Evolutionary conservation across 2,797 vertebrate genomes (phyloP), one percentile per base, ranked within the genome.

Genomic region (Coluber constrictor): DNA sequence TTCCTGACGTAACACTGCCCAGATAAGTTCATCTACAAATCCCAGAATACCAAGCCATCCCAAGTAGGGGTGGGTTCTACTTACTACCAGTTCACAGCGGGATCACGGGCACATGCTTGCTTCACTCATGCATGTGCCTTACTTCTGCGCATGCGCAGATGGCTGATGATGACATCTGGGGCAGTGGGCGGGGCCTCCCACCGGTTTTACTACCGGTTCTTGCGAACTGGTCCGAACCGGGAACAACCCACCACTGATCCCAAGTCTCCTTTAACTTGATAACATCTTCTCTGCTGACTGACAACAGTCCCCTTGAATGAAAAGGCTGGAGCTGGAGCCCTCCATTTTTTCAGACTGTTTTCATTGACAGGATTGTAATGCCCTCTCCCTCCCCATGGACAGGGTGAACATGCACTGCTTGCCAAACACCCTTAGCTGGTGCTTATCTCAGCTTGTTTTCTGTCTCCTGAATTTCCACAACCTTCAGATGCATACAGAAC

Each of bases 81-180:
- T 51, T 51, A 51, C 47, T 51, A 51, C 7, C 5, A 6, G 47
- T 51, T 51, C 7, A 7, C 47, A 51, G 7, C 7, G 47, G 47
- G 47, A 51, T 51, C 47, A 6, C 47, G 1, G 47, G 7, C 0
- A 51, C 47, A 6, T 7, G 47, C 47, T 51, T 51, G 47, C 47
- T 51, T 51, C 7, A 6, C 47, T 51, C 47, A 0, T 6, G 7
- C 7, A 1, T 51, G 47, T 6, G 0, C 6, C 47, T 51, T 43
- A 3, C 43, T 43, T 51, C 47, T 51, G 47, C 7, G 1, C 47
- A 51, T 51, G 47, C 1, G 47, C 7, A 51, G 47, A 7, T 51
- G 7, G 47, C 47, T 51, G 7, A 51, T 51, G 47, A 51, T 51
- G 47, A 51, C 47, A 51, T 51, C 47, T 1, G 7, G 47, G 47